Base-by-base conservation (phyloP, 2,888 invertebrate genomes). In the Cantharis rustica region DNA sequence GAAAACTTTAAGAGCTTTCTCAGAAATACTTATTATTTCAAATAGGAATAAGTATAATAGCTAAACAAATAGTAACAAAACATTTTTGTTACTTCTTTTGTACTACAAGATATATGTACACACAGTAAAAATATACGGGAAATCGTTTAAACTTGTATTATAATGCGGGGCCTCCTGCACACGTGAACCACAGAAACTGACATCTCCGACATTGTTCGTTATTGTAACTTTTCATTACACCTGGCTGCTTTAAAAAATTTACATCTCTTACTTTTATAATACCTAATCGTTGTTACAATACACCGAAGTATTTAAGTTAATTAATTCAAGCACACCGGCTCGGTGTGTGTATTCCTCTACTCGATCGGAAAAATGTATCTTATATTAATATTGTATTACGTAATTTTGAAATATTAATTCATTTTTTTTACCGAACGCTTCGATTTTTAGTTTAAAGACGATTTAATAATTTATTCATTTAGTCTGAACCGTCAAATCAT, bases 91-190 rank as follows among this genome's bases (percentile, higher is more conserved):
- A 68, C 66, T 16, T 23, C 23, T 23, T 23, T 23, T 23, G 23
- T 23, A 23, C 23, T 1, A 66, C 71, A 73, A 68, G 68, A 62
- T 16, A 62, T 66, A 26, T 68, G 66, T 31, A 31, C 13, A 31
- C 13, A 31, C 31, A 31, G 13, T 31, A 31, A 31, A 31, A 13
- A 73, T 47, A 68, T 74, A 74, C 73, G 73, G 76, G 71, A 73
- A 76, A 71, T 63, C 70, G 20, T 47, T 69, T 69, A 23, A 73
- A 47, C 16, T 16, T 16, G 11, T 27, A 26, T 61, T 64, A 64
- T 61, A 23, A 80, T 80, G 80, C 80, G 80, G 80, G 80, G 77
- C 79, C 80, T 79, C 77, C 79, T 80, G 80, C 68, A 62, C 63
- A 72, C 61, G 72, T 73, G 66, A 76, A 63, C 73, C 69, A 72